These are phyloP conservation scores for Macropis europaea DNA, from an alignment of 2,888 invertebrate genomes.

Conservation along the genomic window DNA sequence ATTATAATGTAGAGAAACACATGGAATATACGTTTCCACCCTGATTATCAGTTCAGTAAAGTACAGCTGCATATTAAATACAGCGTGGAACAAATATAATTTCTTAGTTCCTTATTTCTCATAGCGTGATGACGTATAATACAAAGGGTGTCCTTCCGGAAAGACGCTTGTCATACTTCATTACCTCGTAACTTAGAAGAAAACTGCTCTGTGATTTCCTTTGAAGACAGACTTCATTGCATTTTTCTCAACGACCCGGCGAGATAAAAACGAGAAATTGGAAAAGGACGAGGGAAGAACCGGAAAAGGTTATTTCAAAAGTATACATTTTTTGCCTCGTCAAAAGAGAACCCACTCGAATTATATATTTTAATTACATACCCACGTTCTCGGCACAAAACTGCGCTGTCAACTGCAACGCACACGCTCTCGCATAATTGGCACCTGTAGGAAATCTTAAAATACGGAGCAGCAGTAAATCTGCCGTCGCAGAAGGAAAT, in stretches of 20 bases:
- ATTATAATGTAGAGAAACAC: too few species aligned
- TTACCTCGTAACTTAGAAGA: conserved; percentile 16
- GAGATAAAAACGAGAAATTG: conserved; percentile 6
- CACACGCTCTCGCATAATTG: conserved; percentile 24
- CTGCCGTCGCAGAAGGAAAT: conserved; percentile 12
- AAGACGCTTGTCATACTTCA: conserved; percentile 21
- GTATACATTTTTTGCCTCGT: conserved; percentile 20
- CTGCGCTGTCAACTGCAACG: not conserved
- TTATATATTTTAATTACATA: conserved; percentile 33
- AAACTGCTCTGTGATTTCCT: conserved; percentile 18
- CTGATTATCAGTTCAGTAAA: not conserved
- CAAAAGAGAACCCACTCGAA: conserved; percentile 21
- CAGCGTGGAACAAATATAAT: not conserved
- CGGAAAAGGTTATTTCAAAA: conserved; percentile 13
- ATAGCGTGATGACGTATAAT: not conserved
- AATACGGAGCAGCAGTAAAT: conserved; percentile 14
- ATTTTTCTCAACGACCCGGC: not conserved
- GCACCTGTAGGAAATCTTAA: conserved; percentile 4
- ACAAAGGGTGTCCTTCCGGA: not conserved
- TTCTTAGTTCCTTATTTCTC: not conserved
- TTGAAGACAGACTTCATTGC: conserved; percentile 21
- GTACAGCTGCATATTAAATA: not conserved
- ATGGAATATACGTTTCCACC: not conserved
- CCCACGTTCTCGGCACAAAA: conserved; percentile 8
- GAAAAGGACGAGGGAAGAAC: not conserved